Evolutionary conservation across 2,797 vertebrate genomes (phyloP), one percentile per base, ranked within the genome.

Genomic region (Tokudaia muenninki): DNA sequence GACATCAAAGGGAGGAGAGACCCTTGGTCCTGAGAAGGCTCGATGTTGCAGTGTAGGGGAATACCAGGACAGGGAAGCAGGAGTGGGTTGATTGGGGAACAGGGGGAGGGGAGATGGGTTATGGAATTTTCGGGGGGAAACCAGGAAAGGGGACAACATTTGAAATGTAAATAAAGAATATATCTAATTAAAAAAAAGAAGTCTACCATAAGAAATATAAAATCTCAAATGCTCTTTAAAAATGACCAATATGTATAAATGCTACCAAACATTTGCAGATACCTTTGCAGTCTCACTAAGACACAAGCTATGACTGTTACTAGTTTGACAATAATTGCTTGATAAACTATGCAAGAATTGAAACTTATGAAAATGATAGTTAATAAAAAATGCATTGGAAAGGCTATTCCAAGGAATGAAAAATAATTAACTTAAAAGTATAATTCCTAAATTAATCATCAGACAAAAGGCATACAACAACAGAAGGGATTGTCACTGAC

Each of bases 331-430:
- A 92, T 82, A 96, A 83, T 24, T 93, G 22, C 24, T 89, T 11
- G 94, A 78, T 41, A 75, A 93, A 84, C 82, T 94, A 89, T 90
- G 50, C 90, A 24, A 77, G 87, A 94, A 77, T 14, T 77, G 3
- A 83, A 93, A 31, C 90, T 87, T 87, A 94, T 80, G 88, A 88
- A 95, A 94, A 92, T 80, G 94, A 59, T 67, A 74, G 55, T 77
- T 34, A 77, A 75, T 31, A 89, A 94, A 63, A 88, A 65, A 94
- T 61, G 79, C 47, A 79, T 80, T 93, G 41, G 65, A 80, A 97
- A 96, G 59, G 6, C 41, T 92, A 94, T 72, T 90, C 29, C 89
- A 94, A 83, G n/a, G 63, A 90, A 94, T 88, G 24, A 89, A 96
- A 91, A 92, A 87, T 57, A 87, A 79, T 47, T 84, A 55, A 92